phyloP scores from a whole-genome alignment of 2,888 invertebrate genomes.

The Acanthoscelides obtectus region DNA sequence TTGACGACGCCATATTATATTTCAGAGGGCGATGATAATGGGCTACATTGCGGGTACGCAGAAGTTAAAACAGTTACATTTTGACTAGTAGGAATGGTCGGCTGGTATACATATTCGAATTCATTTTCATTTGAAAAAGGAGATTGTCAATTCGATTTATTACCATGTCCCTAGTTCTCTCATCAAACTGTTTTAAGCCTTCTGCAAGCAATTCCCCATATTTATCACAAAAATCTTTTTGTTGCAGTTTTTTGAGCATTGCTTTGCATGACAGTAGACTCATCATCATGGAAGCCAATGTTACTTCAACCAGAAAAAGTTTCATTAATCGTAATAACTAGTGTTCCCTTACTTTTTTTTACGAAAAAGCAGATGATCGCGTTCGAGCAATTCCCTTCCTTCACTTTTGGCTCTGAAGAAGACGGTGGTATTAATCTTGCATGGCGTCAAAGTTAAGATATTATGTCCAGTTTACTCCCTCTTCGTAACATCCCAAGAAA shows the following conservation, averaged over 20 bases:
- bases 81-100: constrained; percentile 2
- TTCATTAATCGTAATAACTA: no score
- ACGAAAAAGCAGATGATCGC: no score
- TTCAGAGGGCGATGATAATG: not conserved
- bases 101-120: not conserved
- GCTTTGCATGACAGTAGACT: constrained; percentile 3
- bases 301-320: no score
- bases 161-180: no score
- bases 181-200: no score
- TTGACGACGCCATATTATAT: not conserved
- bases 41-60: not conserved
- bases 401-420: not conserved
- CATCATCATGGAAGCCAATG: not conserved
- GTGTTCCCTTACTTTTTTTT: no score
- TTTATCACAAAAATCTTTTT: constrained; percentile 6
- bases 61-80: no score
- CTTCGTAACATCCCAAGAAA: no score
- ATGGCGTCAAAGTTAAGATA: not conserved
- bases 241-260: constrained; percentile 1
- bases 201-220: constrained; percentile 6
- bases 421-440: not conserved
- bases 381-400: no score
- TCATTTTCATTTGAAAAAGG: constrained; percentile 3
- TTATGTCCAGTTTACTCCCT: not conserved
- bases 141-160: constrained; percentile 7